Percentiles rank a stretch among this genome's conserved stretches.
phyloP scores from a whole-genome alignment of 2,113 vertebrate genomes.

The Suricata suricatta region DNA sequence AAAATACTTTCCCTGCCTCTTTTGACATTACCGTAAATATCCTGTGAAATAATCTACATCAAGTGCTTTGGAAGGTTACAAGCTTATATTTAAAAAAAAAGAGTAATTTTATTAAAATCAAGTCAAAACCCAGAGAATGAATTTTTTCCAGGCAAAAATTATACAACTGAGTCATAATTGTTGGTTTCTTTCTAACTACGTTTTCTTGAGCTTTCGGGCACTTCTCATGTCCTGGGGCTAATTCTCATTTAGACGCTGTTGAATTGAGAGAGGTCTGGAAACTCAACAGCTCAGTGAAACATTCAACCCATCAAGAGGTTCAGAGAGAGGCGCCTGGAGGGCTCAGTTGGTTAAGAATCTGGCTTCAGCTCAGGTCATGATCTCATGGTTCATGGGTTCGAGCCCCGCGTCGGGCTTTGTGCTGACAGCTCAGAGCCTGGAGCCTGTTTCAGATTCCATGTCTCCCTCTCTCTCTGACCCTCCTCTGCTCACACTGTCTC shows the following conservation, averaged over 20 bases:
- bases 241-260: constrained; percentile 45
- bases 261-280: constrained; percentile 39
- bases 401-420: no score
- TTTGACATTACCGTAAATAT: background rate
- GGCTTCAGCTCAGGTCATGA: no score
- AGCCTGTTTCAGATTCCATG: no score
- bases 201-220: background rate
- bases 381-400: no score
- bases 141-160: constrained; percentile 11
- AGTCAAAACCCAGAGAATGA: constrained; percentile 28
- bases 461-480: no score
- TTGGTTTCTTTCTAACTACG: background rate
- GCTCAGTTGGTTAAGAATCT: no score
- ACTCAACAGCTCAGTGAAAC: background rate
- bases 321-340: background rate
- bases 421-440: no score
- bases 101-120: constrained; percentile 28
- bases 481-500: no score
- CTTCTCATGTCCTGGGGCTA: background rate
- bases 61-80: constrained; percentile 10
- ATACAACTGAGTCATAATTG: background rate
- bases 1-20: background rate
- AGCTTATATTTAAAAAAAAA: background rate
- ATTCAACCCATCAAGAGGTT: constrained; percentile 37
- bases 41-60: background rate